These are phyloP conservation scores for Drosophila sproati DNA, from an alignment of 1,140 invertebrate species.

Conservation along the genomic window DNA sequence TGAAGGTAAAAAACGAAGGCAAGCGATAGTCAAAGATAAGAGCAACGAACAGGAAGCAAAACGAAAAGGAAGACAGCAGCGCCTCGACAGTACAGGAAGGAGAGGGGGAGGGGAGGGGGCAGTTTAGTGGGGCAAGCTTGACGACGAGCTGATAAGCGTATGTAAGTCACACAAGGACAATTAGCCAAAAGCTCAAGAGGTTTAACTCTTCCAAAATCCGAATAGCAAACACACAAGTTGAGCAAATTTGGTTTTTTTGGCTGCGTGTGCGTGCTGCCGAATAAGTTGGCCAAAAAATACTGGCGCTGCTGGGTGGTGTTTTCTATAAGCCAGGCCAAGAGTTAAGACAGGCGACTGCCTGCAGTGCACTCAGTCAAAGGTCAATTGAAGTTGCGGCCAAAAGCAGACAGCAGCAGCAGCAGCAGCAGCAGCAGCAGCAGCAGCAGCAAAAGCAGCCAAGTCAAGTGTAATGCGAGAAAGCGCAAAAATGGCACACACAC, in stretches of 20 bases:
- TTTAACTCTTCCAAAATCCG: slow-evolving; percentile 44
- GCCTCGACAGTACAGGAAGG: slow-evolving; percentile 7
- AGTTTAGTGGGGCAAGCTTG: not conserved
- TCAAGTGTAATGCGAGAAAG: slow-evolving; percentile 80
- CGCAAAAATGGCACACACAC: slow-evolving; percentile 66
- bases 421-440: too few relatives aligned
- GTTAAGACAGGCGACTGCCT: not conserved
- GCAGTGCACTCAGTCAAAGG: slow-evolving; percentile 65
- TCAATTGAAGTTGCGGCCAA: slow-evolving; percentile 78
- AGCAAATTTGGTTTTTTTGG: slow-evolving; percentile 32
- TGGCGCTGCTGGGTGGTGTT: not conserved
- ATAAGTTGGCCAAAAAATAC: slow-evolving; percentile 64
- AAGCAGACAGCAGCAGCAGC: slow-evolving; percentile 59
- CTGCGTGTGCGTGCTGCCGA: slow-evolving; percentile 69
- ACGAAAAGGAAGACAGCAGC: slow-evolving; percentile 25
- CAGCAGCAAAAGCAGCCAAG: slow-evolving; percentile 44
- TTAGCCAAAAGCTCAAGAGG: slow-evolving; percentile 65
- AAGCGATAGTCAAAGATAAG: slow-evolving; percentile 67
- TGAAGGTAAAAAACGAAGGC: slow-evolving; percentile 42
- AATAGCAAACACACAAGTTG: slow-evolving; percentile 59
- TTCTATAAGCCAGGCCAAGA: slow-evolving; percentile 31
- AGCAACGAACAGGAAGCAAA: slow-evolving; percentile 22
- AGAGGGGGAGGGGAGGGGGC: not conserved
- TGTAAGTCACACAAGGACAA: slow-evolving; percentile 80
- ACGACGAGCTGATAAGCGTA: slow-evolving; percentile 58